Evolutionary conservation across 2,113 vertebrate species (phyloP).

Genomic region (Xyrauchen texanus): DNA sequence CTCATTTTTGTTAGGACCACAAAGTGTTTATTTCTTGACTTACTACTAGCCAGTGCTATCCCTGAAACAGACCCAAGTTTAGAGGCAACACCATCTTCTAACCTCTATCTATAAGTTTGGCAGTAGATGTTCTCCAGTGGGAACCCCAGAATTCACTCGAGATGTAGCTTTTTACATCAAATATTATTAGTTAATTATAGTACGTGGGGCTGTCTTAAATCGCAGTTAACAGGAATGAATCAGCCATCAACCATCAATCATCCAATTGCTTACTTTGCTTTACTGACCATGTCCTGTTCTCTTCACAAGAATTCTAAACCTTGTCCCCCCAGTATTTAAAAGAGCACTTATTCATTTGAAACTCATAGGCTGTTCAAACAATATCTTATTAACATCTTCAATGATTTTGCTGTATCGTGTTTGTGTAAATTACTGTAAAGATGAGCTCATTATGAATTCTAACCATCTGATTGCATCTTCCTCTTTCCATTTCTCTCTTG

Average conservation of each 20-base stretch:
- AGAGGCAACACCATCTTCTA: neutral
- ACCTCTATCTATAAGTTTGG: neutral
- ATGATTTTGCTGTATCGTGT: slow-evolving; percentile 59
- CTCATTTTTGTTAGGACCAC: slow-evolving; percentile 1
- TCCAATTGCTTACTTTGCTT: neutral
- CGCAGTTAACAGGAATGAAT: slow-evolving; percentile 39
- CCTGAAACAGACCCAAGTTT: neutral
- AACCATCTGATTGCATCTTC: slow-evolving; percentile 33
- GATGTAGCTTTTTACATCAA: slow-evolving; percentile 40
- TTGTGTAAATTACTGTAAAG: slow-evolving; percentile 55
- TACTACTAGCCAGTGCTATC: slow-evolving; percentile 29
- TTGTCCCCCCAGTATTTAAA: slow-evolving; percentile 35
- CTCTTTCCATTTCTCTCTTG: slow-evolving; percentile 55
- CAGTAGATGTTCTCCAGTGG: slow-evolving; percentile 2
- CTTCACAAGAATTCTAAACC: slow-evolving; percentile 12
- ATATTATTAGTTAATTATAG: slow-evolving; percentile 26
- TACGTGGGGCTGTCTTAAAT: slow-evolving; percentile 45
- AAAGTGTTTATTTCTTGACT: neutral
- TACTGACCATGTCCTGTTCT: slow-evolving; percentile 15
- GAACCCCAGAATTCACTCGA: slow-evolving; percentile 39
- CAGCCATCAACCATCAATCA: slow-evolving; percentile 42
- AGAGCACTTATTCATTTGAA: slow-evolving; percentile 47
- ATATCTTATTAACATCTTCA: slow-evolving; percentile 52
- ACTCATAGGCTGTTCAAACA: slow-evolving; percentile 48
- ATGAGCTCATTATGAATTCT: slow-evolving; percentile 56